A percentile compares a stretch with the other conserved stretches of the same genome.
phyloP scores from a whole-genome alignment of 2,888 invertebrate genomes.

The Arctia plantaginis region DNA sequence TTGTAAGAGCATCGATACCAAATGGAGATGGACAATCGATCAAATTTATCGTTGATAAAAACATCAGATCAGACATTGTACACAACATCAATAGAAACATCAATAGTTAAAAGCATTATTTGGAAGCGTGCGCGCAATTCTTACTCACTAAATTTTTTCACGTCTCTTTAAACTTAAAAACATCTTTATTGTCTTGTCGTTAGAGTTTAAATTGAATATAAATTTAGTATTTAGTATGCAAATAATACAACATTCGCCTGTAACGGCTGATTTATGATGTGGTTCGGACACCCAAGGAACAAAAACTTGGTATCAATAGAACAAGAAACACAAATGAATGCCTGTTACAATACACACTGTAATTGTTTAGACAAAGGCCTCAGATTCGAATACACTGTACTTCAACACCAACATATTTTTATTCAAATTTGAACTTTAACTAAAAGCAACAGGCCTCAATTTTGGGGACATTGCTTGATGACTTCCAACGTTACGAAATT shows the following conservation, averaged over 20 bases:
- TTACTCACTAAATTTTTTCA: conserved; percentile 40
- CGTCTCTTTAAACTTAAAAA: conserved; percentile 19
- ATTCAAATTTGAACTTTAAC: conserved; percentile 44
- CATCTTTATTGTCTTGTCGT: conserved; percentile 19
- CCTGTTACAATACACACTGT: conserved; percentile 80
- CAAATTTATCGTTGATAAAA: conserved; percentile 79
- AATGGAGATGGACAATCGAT: conserved; percentile 70
- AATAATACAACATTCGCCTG: conserved; percentile 57
- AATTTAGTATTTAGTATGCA: conserved; percentile 44
- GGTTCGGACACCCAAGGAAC: conserved; percentile 82
- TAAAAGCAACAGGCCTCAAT: background rate
- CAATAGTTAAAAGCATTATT: conserved; percentile 75
- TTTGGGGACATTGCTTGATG: conserved; percentile 15
- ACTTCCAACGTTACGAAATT: conserved; percentile 44
- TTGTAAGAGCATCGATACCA: conserved; percentile 66
- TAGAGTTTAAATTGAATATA: conserved; percentile 56
- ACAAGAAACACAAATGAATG: conserved; percentile 84
- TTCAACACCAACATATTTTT: conserved; percentile 43
- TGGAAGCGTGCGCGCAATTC: conserved; percentile 68
- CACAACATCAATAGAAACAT: conserved; percentile 75
- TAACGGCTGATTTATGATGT: conserved; percentile 83
- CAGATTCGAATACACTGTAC: conserved; percentile 44
- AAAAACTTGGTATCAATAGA: conserved; percentile 80
- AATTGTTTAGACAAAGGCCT: conserved; percentile 84
- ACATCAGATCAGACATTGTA: conserved; percentile 67